Base-by-base conservation (phyloP, 2,888 invertebrate genomes). In the Epistrophe grossulariae region DNA sequence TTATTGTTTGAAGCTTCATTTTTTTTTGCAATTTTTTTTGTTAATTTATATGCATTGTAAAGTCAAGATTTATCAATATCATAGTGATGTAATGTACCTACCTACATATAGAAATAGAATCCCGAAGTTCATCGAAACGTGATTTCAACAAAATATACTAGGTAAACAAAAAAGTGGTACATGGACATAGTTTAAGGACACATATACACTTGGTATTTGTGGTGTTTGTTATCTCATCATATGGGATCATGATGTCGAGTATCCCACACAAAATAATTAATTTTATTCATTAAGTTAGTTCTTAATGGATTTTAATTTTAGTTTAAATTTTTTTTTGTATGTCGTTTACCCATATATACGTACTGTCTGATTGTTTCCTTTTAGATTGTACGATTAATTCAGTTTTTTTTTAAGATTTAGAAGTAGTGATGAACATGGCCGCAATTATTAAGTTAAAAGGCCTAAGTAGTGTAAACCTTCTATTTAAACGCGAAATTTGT, bases 151-250 rank as follows among this genome's bases (percentile, higher is more conserved):
- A 66, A 50, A 43, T 24, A 43, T 57, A 35, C 35, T 35, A 35
- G 35, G 35, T 28, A 7, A 19, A n/a, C 9, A 10, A 68, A 35
- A 78, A 83, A 60, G 78, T 83, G 79, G 48, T 83, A 83, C 83
- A 83, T 73, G 83, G 83, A 73, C 83, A 73, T 68, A 72, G 59
- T 79, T 79, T 79, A 83, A 83, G 79, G 83, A 83, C 83, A 71
- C 24, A n/a, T n/a, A n/a, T n/a, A 24, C 82, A 60, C 31, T 3
- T 50, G 19, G 50, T 68, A 48, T 28, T 48, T 48, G 31, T 35
- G 3, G 15, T 40, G 7, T 10, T 2, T 43, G 62, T 15, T 13
- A n/a, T 66, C 57, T 62, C 78, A 82, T 82, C 78, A 82, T 60
- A 24, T 59, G 78, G 38, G 59, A 82, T 77, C 71, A 71, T 71